Conservation (phyloP, 2,113 vertebrate genomes). For the Pyxicephalus adspersus region DNA sequence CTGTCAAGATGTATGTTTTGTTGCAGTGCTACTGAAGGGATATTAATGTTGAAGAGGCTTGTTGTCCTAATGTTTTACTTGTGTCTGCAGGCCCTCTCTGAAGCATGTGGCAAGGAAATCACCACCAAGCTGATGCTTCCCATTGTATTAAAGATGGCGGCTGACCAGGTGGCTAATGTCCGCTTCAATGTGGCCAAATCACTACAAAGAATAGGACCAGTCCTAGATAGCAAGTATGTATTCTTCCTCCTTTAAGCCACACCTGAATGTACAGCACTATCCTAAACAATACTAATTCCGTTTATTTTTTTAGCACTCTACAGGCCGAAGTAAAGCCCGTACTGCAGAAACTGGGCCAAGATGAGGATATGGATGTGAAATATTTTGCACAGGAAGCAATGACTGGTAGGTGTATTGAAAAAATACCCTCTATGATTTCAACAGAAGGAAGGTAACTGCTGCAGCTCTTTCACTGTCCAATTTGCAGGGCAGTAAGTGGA, state of each 20-base stretch:
- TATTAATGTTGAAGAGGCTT: no score
- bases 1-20: no score
- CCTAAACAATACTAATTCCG: neutral
- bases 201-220: constrained; percentile 88
- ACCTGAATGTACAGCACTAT: neutral
- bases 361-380: constrained; percentile 89
- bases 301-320: constrained; percentile 72
- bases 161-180: constrained; percentile 90
- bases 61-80: constrained; percentile 2
- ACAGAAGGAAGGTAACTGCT: no score
- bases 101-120: constrained; percentile 87
- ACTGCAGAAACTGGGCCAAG: constrained; percentile 83
- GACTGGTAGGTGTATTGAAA: constrained; percentile 72
- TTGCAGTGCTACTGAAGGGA: no score
- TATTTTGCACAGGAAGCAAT: constrained; percentile 92
- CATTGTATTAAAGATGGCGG: constrained; percentile 88
- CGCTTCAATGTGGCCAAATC: constrained; percentile 92
- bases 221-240: constrained; percentile 81
- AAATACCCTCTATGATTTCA: no score
- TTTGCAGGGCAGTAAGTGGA: no score
- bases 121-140: constrained; percentile 92
- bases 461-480: no score
- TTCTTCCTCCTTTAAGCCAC: neutral
- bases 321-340: constrained; percentile 86
- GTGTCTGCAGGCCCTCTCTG: constrained; percentile 77